These are phyloP conservation scores for Myripristis murdjan DNA, from an alignment of 2,797 vertebrate genomes.

Conservation along the genomic window DNA sequence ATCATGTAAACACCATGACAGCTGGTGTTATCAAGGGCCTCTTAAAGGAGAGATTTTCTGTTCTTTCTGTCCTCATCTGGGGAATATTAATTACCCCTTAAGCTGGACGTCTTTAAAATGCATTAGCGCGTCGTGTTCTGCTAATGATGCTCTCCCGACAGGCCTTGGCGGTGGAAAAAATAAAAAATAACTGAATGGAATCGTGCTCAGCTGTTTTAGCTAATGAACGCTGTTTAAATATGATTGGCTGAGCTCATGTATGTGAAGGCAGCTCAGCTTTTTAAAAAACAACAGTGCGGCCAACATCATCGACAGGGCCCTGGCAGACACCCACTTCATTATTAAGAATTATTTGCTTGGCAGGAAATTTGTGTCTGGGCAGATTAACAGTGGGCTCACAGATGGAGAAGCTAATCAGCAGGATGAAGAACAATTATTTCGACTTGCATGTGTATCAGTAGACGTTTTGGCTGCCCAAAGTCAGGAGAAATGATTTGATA, in stretches of 20 bases:
- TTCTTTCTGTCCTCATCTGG: slow-evolving; percentile 34
- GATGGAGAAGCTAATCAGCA: slow-evolving; percentile 72
- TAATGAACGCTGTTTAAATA: slow-evolving; percentile 66
- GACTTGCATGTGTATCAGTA: slow-evolving; percentile 61
- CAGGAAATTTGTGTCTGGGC: slow-evolving; percentile 68
- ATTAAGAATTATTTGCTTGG: slow-evolving; percentile 76
- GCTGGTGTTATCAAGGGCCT: slow-evolving; percentile 68
- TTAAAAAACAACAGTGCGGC: slow-evolving; percentile 33
- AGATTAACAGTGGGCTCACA: slow-evolving; percentile 67
- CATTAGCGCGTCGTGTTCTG: slow-evolving; percentile 72
- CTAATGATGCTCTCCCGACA: slow-evolving; percentile 71
- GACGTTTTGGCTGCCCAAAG: slow-evolving; percentile 48
- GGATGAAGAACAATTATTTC: slow-evolving; percentile 62
- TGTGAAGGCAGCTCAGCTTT: slow-evolving; percentile 48
- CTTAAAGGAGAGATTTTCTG: slow-evolving; percentile 44
- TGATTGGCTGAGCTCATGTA: slow-evolving; percentile 67
- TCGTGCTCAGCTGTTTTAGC: slow-evolving; percentile 67
- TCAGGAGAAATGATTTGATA: slow-evolving; percentile 48
- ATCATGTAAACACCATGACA: slow-evolving; percentile 51
- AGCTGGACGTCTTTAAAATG: slow-evolving; percentile 74
- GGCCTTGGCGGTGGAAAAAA: slow-evolving; percentile 37
- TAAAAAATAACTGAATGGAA: slow-evolving; percentile 63
- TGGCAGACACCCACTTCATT: slow-evolving; percentile 72
- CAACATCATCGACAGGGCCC: slow-evolving; percentile 53
- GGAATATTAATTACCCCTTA: slow-evolving; percentile 74